Base-by-base conservation (phyloP, 2,888 invertebrate species). In the Acrobasis repandana region DNA sequence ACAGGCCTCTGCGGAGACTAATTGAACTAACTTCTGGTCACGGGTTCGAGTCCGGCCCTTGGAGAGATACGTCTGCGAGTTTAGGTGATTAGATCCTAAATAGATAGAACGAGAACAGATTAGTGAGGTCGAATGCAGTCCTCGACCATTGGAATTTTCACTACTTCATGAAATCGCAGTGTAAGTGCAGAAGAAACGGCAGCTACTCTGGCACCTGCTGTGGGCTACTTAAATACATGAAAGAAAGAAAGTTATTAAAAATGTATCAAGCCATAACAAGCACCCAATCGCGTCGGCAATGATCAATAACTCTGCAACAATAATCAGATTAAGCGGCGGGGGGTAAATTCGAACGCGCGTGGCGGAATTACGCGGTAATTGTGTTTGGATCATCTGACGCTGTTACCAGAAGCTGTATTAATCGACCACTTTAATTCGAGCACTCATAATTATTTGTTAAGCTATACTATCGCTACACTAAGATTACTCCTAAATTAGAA, bases 341-440 rank as follows among this genome's bases (percentile, higher is more conserved):
- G 66, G 61, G 73, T 75, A 71, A 70, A 78, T 77, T 77, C 78
- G 72, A 74, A 74, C 76, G 75, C 83, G 83, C 86, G 85, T 79
- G 83, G 75, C 83, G 63, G 76, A 83, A 83, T 86, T 85, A 77
- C 74, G 67, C 68, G 63, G 66, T 85, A 85, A 87, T 85, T 80
- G 71, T 61, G 71, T 79, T 80, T 72, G 73, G 69, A 75, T 83
- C 77, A 80, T 81, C 76, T 76, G 80, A 76, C 73, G 75, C 74
- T 74, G 76, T 75, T 78, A 73, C 72, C 64, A 61, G 63, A 47
- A 28, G 62, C 56, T 60, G 63, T 63, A 51, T 75, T 65, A 62
- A 36, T 15, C 11, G 64, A 67, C 70, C 56, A 49, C 63, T 70
- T 63, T n/a, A 58, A 9, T 50, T 52, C 15, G 9, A 15, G 10